Evolutionary conservation across 2,113 vertebrate species (phyloP), one percentile per base, ranked within the genome.

Genomic region (Xerus inauris): DNA sequence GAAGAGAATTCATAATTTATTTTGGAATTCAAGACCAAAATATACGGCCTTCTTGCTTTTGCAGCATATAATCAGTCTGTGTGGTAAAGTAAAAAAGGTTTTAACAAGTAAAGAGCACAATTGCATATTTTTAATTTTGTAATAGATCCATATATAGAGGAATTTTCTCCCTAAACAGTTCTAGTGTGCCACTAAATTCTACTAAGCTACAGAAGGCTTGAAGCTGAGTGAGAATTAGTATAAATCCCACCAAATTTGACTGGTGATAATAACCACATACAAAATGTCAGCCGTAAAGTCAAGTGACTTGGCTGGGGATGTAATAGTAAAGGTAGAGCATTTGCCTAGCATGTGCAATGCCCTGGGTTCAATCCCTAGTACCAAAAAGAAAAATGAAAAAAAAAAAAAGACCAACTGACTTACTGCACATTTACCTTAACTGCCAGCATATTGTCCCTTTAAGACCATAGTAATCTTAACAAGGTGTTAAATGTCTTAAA

Each of bases 11-110:
- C 22, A 35, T 51, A 9, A 71, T 90, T 94, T 91, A 86, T 75
- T 92, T 91, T 62, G 75, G 64, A 84, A 91, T 84, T 95, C 8
- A 91, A 71, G 20, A 91, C 12, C 17, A 40, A 92, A 94, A 87
- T 89, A 57, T 71, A 87, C 92, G 72, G 26, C 40, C 26, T 69
- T 59, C 28, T 93, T 47, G n/a, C 71, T 89, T 87, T 84, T 51
- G 65, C 49, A 94, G 59, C 26, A 72, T 83, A 69, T 28, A 75
- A 77, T 89, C 45, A 35, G 64, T 91, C 24, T 91, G 49, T 75
- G 11, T n/a, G 67, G 87, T 67, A 42, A 82, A 95, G 73, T 35
- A 32, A 69, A 77, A 77, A 91, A 51, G 72, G 3, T 83, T 62
- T 94, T 93, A 87, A 89, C 85, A 87, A 76, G 26, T 49, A 69